These are phyloP conservation scores for Salmo trutta DNA, from an alignment of 2,797 vertebrate species.

Conservation along the genomic window DNA sequence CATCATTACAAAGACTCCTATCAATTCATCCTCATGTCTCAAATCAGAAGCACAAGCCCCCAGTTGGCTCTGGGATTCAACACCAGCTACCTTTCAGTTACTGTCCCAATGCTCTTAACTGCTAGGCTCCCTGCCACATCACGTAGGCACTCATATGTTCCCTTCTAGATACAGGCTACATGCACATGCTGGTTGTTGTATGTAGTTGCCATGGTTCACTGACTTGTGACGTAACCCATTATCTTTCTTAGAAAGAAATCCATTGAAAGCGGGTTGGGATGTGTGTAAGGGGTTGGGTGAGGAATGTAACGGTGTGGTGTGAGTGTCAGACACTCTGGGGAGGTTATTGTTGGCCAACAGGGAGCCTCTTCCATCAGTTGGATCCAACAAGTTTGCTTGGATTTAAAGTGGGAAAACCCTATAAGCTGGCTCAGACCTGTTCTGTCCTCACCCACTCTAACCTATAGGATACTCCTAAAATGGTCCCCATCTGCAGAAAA, in stretches of 20 bases:
- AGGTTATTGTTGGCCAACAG: conserved; percentile 53
- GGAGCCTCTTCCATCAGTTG: conserved; percentile 47
- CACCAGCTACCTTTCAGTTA: too few species aligned
- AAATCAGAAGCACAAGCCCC: conserved; percentile 13
- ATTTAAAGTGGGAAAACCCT: conserved; percentile 26
- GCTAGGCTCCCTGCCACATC: not conserved
- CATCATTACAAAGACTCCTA: conserved; percentile 29
- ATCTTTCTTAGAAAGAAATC: conserved; percentile 61
- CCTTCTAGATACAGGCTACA: conserved; percentile 2
- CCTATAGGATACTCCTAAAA: not conserved
- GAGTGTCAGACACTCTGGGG: conserved; percentile 20
- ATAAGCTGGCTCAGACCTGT: not conserved
- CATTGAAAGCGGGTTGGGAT: conserved; percentile 40
- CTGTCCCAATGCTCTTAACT: too few species aligned
- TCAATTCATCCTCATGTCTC: conserved; percentile 26
- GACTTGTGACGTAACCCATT: conserved; percentile 59
- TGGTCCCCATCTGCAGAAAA: not conserved
- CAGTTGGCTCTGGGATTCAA: too few species aligned
- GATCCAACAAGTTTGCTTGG: conserved; percentile 26
- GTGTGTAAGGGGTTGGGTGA: conserved; percentile 18
- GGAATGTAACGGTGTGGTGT: conserved; percentile 66
- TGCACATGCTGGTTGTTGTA: conserved; percentile 57
- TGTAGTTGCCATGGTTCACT: conserved; percentile 54
- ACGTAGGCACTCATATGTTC: conserved; percentile 33
- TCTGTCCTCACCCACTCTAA: conserved; percentile 14